A percentile compares a stretch with the other conserved stretches of the same genome.
phyloP scores from a whole-genome alignment of 2,113 vertebrate species.

The Hoplias malabaricus region DNA sequence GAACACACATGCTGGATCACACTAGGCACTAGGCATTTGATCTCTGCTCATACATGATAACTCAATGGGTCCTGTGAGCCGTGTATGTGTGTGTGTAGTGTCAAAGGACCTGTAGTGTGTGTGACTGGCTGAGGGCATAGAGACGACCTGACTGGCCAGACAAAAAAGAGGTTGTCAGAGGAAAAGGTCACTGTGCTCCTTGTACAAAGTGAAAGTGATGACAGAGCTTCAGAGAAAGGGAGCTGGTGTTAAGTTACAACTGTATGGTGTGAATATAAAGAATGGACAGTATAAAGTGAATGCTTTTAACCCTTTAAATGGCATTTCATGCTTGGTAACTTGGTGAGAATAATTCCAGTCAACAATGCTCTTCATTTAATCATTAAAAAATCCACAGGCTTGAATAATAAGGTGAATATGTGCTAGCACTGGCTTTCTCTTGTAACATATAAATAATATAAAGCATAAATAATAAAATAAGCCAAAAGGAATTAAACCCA shows the following conservation, averaged over 20 bases:
- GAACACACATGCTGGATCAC: background rate
- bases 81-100: constrained; percentile 29
- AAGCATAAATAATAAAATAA: background rate
- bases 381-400: no score
- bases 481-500: background rate
- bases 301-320: background rate
- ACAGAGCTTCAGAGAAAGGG: constrained; percentile 34
- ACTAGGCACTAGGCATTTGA: no score
- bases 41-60: constrained; percentile 39
- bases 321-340: no score
- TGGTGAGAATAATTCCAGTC: no score
- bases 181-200: constrained; percentile 56
- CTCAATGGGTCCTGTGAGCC: constrained; percentile 27
- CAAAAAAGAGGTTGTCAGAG: constrained; percentile 53
- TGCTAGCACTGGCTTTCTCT: no score
- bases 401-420: no score
- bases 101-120: constrained; percentile 39
- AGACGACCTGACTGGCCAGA: constrained; percentile 39
- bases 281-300: background rate
- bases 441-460: no score
- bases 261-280: background rate
- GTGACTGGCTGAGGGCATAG: constrained; percentile 40
- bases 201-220: constrained; percentile 50
- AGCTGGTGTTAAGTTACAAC: background rate
- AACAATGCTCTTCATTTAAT: no score